Evolutionary conservation across 2,113 vertebrate species (phyloP), one percentile per base, ranked within the genome.

Genomic region (Nerophis ophidion): DNA sequence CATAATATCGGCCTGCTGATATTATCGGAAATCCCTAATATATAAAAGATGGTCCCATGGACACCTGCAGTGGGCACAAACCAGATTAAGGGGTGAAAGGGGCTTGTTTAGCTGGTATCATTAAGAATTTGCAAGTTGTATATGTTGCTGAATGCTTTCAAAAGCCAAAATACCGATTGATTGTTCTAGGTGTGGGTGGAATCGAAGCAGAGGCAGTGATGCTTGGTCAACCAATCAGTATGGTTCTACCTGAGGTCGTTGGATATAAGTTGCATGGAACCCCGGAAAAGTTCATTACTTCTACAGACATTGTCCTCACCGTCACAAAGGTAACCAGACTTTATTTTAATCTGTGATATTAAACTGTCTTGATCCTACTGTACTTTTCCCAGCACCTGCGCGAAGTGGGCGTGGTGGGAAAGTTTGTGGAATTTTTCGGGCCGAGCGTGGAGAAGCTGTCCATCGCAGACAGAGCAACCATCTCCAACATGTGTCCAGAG

Each of bases 121-220:
- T 40, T 40, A 40, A 9, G 38, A 9, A 40, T 7, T 8, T 9
- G 2, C 38, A 40, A 9, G 38, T 40, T 38, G 10, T 44, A 12
- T 44, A 11, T 12, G 40, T 44, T 44, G 38, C 38, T 8, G 9
- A 40, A 9, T 40, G 0, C 9, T 40, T 40, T 40, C 10, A 40
- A 40, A 40, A 40, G 8, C 38, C 38, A 11, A 44, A 44, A 44
- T 5, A 3, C 40, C 0, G 11, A 44, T 12, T 12, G 40, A 42
- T 42, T n/a, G 17, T 47, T 53, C 79, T 42, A 99, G 97, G 97
- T 69, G 96, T 99, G 0, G 97, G 97, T 35, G 97, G 96, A 5
- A 99, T 99, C 42, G 97, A 99, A 83, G 97, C 97, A 0, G 97
- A 99, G 79, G 96, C 96, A 0, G 97, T 99, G n/a, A 99, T 98